Base-by-base conservation (phyloP, 1,140 invertebrate species). In the Ceratina australensis region DNA sequence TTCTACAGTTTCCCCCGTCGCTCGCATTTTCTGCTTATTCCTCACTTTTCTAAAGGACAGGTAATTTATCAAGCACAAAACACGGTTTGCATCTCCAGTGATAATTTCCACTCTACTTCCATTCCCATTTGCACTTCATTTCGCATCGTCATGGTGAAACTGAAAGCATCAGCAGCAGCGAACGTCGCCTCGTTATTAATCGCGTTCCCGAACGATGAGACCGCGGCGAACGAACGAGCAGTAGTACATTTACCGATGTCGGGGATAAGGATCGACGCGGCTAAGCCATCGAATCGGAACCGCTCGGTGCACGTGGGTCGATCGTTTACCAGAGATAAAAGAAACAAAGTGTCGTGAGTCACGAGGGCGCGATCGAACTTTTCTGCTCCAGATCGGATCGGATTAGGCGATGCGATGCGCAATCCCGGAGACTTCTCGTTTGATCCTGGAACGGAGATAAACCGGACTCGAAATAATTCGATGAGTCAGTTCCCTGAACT, bases 321-420 rank as follows among this genome's bases (percentile, higher is more conserved):
- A 83, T 79, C 20, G 57, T 47, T 61, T 18, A 20, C 2, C 4
- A 12, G 78, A 83, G 78, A 83, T 77, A 83, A 76, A 49, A 56
- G 24, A 68, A 77, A 80, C 68, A 77, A 80, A 83, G 72, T 69
- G 78, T 52, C 63, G 54, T 83, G 81, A 83, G 49, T 84, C 82
- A 83, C 57, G 42, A 33, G 68, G 60, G 33, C 42, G 47, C 49
- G 54, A 72, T 79, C 71, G 50, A 57, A 64, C 50, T 68, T 66
- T 54, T 66, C 26, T 54, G 67, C 54, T 67, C 72, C 74, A 79
- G 79, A 86, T 86, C 57, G 50, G 67, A 84, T 83, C 75, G 49
- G 57, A 61, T 65, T 57, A 50, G 60, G 42, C 71, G 82, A 63
- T 66, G 56, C 64, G 33, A 63, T 69, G 56, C 64, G 33, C 57